Percentiles rank a stretch among this genome's conserved stretches.
phyloP scores from a whole-genome alignment of 2,113 vertebrate genomes.

The Kobus ellipsiprymnus region DNA sequence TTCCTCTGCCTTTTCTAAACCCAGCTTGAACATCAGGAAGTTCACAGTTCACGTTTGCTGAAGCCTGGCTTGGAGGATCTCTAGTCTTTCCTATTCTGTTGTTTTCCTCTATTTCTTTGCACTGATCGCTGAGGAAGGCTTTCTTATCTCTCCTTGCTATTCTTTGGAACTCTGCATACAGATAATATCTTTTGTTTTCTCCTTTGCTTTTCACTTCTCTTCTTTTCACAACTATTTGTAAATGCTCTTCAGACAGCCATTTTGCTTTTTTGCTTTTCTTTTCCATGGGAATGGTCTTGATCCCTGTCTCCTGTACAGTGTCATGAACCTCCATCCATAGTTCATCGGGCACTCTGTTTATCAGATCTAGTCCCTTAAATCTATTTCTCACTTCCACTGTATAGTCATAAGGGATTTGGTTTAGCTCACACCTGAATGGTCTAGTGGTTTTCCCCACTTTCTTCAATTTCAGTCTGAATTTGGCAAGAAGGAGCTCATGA shows the following conservation, averaged over 20 bases:
- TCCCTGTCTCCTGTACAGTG: background rate
- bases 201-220: background rate
- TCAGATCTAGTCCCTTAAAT: background rate
- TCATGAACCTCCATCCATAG: background rate
- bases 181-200: background rate
- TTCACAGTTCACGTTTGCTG: too few relatives aligned
- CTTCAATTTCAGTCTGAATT: too few relatives aligned
- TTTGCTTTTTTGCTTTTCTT: background rate
- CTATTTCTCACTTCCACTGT: background rate
- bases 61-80: too few relatives aligned
- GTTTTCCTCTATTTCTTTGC: background rate
- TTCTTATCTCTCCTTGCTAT: background rate
- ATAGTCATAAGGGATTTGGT: background rate
- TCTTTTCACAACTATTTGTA: background rate
- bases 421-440: background rate
- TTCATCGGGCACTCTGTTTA: background rate
- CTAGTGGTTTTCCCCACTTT: too few relatives aligned
- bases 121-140: background rate
- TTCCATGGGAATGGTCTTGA: background rate
- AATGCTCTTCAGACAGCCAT: background rate
- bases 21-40: too few relatives aligned
- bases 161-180: background rate
- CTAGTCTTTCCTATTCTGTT: too few relatives aligned
- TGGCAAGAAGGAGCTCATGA: too few relatives aligned
- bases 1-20: too few relatives aligned